These are phyloP conservation scores for Sebastes paucispinis DNA, from an alignment of 2,797 vertebrate genomes.

Conservation along the genomic window DNA sequence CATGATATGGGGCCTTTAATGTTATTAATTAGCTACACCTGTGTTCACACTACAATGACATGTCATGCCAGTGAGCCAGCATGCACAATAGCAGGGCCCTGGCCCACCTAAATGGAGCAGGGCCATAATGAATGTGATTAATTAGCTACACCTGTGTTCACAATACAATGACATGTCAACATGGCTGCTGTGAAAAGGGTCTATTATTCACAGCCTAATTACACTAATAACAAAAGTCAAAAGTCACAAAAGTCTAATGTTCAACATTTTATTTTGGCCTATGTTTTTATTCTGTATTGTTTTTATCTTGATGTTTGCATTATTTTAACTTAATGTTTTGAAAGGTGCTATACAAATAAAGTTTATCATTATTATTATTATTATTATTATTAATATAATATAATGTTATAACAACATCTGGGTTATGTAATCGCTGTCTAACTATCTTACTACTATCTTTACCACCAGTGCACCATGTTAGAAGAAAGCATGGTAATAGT, in stretches of 20 bases:
- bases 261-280: too few species aligned
- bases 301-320: too few species aligned
- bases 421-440: neutral
- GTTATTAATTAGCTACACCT: neutral
- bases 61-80: too few species aligned
- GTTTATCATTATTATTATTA: too few species aligned
- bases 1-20: neutral
- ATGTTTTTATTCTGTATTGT: too few species aligned
- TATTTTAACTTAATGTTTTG: too few species aligned
- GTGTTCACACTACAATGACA: neutral
- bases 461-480: neutral
- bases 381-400: neutral
- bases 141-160: neutral
- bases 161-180: neutral
- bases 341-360: too few species aligned
- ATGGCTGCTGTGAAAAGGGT: neutral
- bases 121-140: neutral
- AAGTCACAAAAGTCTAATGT: too few species aligned
- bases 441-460: neutral
- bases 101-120: too few species aligned
- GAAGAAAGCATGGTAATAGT: neutral
- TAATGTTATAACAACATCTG: neutral
- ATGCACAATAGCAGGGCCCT: too few species aligned
- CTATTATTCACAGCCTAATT: neutral
- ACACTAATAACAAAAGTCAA: neutral